phyloP scores from a whole-genome alignment of 2,888 invertebrate genomes.

The Prenolepis imparis region DNA sequence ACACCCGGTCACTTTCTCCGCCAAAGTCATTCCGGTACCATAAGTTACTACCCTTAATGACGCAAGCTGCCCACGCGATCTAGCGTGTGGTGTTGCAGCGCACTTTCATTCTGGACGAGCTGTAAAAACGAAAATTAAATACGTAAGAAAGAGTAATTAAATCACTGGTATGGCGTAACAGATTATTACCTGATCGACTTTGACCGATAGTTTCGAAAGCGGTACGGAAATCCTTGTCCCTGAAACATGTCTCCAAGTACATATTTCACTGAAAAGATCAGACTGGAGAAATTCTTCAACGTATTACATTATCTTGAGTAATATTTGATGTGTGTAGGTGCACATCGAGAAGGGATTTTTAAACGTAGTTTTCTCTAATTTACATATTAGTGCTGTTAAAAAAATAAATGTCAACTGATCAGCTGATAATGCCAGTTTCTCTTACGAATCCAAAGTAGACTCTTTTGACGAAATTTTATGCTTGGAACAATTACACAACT shows the following conservation, averaged over 20 bases:
- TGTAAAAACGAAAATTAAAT: slow-evolving; percentile 67
- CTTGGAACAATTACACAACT: too few relatives aligned
- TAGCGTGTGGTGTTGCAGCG: slow-evolving; percentile 65
- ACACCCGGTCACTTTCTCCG: slow-evolving; percentile 79
- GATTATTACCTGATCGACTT: slow-evolving; percentile 64
- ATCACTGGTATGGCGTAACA: slow-evolving; percentile 59
- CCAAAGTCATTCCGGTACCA: slow-evolving; percentile 75
- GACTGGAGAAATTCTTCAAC: neutral
- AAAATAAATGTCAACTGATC: neutral
- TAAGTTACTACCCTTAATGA: slow-evolving; percentile 76
- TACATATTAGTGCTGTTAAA: neutral
- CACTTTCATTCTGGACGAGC: slow-evolving; percentile 60
- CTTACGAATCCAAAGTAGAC: too few relatives aligned
- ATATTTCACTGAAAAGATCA: neutral
- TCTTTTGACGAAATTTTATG: too few relatives aligned
- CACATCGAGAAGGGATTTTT: neutral
- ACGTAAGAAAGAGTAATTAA: slow-evolving; percentile 63
- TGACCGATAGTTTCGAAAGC: slow-evolving; percentile 59
- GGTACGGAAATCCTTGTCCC: slow-evolving; percentile 2
- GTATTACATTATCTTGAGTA: neutral
- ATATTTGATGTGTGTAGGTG: neutral
- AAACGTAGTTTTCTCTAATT: neutral
- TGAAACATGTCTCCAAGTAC: neutral
- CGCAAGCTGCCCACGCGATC: slow-evolving; percentile 78
- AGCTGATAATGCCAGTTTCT: too few relatives aligned